Conservation (phyloP, 2,113 vertebrate genomes). For the Brevimyrus niger region DNA sequence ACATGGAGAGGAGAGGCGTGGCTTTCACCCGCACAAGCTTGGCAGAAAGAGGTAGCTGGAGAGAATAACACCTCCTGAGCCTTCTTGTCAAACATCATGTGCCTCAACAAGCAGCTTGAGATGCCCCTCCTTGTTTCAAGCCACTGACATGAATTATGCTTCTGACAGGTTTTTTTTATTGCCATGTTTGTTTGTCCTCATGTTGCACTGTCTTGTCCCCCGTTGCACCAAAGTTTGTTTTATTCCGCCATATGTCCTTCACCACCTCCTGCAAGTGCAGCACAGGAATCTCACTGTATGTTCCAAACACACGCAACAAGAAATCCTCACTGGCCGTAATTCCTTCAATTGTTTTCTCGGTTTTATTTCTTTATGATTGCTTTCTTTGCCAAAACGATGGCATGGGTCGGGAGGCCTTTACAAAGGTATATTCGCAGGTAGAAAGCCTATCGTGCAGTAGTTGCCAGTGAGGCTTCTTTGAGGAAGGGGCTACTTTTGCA, state of each 20-base stretch:
- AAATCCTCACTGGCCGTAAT: neutral
- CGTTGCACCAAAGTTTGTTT: neutral
- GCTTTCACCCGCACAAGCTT: neutral
- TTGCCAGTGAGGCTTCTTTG: neutral
- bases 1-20: neutral
- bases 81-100: slow-evolving; percentile 10
- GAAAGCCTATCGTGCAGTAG: neutral
- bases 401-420: neutral
- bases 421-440: neutral
- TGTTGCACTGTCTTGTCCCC: neutral
- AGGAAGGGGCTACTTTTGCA: neutral
- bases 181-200: neutral
- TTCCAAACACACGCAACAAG: neutral
- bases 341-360: neutral
- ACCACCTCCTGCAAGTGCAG: neutral
- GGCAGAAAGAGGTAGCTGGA: neutral
- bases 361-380: neutral
- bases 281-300: neutral
- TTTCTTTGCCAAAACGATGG: neutral
- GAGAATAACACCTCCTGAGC: neutral
- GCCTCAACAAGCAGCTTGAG: slow-evolving; percentile 1
- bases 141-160: neutral
- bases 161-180: neutral
- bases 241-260: neutral
- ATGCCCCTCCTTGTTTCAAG: neutral